These are phyloP conservation scores for Ochropleura leucogaster DNA, from an alignment of 2,888 invertebrate genomes.

Conservation along the genomic window DNA sequence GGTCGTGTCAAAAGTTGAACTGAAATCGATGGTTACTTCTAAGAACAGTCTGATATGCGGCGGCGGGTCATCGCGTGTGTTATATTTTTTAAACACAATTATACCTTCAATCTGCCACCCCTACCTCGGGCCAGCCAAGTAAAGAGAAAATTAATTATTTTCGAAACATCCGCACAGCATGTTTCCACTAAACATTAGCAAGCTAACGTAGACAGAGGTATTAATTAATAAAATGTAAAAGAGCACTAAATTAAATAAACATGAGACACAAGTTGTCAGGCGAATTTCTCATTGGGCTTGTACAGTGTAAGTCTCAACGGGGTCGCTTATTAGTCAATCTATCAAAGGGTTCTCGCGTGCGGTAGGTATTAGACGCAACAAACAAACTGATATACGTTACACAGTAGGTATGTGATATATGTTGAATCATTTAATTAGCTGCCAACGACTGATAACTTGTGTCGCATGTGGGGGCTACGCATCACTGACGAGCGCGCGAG, in stretches of 20 bases:
- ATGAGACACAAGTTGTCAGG: slow-evolving; percentile 64
- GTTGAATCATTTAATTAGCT: slow-evolving; percentile 74
- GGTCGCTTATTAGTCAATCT: slow-evolving; percentile 79
- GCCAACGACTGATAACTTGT: slow-evolving; percentile 70
- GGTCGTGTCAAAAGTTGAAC: slow-evolving; percentile 54
- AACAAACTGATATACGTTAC: slow-evolving; percentile 62
- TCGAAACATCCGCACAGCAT: slow-evolving; percentile 64
- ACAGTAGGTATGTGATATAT: slow-evolving; percentile 56
- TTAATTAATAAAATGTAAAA: slow-evolving; percentile 68
- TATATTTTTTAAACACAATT: slow-evolving; percentile 36
- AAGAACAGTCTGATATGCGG: slow-evolving; percentile 33
- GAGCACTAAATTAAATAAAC: slow-evolving; percentile 63
- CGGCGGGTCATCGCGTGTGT: slow-evolving; percentile 43
- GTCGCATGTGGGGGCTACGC: slow-evolving; percentile 56
- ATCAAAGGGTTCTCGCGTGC: slow-evolving; percentile 72
- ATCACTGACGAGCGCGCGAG: slow-evolving; percentile 58
- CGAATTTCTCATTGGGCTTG: slow-evolving; percentile 67
- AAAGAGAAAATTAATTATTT: slow-evolving; percentile 59
- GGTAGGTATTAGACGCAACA: slow-evolving; percentile 63
- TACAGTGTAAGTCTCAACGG: slow-evolving; percentile 63
- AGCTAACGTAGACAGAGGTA: slow-evolving; percentile 58
- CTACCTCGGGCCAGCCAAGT: slow-evolving; percentile 23
- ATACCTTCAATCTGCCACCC: slow-evolving; percentile 28
- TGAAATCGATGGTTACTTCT: slow-evolving; percentile 55
- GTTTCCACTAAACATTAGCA: slow-evolving; percentile 56